These are phyloP conservation scores for Physocephala rufipes DNA, from an alignment of 2,888 invertebrate species.

Conservation along the genomic window DNA sequence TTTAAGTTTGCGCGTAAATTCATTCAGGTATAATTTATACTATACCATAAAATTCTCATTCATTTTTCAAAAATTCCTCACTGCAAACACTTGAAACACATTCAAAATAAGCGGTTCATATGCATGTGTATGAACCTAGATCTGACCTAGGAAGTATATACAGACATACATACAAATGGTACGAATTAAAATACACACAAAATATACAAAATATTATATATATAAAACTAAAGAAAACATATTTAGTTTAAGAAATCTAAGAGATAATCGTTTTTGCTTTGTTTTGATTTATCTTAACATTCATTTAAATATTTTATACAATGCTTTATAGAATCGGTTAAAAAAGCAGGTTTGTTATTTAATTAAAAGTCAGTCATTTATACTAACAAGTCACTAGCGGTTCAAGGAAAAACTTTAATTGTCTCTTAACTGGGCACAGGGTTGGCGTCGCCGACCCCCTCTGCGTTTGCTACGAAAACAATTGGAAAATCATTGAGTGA, in stretches of 20 bases:
- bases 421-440: constrained; percentile 36
- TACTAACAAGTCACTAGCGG: constrained; percentile 42
- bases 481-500: constrained; percentile 13
- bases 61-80: too few relatives aligned
- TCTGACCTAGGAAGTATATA: too few relatives aligned
- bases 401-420: constrained; percentile 62
- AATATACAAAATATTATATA: neutral
- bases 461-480: too few relatives aligned
- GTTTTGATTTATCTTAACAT: constrained; percentile 1
- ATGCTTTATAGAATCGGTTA: neutral
- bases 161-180: too few relatives aligned
- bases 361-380: constrained; percentile 31
- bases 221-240: neutral
- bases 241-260: neutral
- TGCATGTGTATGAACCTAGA: too few relatives aligned
- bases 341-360: constrained; percentile 30
- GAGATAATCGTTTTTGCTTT: constrained; percentile 12
- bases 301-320: constrained; percentile 11
- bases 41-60: too few relatives aligned
- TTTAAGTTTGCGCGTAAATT: too few relatives aligned
- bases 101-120: too few relatives aligned
- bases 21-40: too few relatives aligned
- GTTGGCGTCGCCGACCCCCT: neutral
- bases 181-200: too few relatives aligned
- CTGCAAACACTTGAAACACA: too few relatives aligned